A percentile compares a stretch with the other conserved stretches of the same genome.
These are phyloP conservation scores for Megastigmus dorsalis DNA, from an alignment of 2,888 invertebrate genomes.

Conservation along the genomic window DNA sequence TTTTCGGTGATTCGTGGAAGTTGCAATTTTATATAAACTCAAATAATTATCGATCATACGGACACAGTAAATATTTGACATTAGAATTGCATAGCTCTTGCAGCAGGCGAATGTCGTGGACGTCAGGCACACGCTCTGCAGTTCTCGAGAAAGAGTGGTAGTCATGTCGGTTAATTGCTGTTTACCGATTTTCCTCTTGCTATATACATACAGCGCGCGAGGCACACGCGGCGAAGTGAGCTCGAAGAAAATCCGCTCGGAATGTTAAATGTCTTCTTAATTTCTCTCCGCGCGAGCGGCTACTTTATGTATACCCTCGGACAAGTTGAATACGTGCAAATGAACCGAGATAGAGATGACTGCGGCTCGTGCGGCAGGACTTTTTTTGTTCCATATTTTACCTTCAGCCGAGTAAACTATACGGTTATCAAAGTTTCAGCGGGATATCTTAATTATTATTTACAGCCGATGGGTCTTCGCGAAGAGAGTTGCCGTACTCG, in stretches of 20 bases:
- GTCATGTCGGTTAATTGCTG: slow-evolving; percentile 25
- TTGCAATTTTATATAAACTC: too few relatives aligned
- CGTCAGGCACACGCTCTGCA: too few relatives aligned
- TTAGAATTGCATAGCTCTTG: too few relatives aligned
- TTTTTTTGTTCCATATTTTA: neutral
- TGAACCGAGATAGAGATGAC: neutral
- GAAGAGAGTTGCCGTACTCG: slow-evolving; percentile 6
- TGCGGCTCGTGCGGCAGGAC: too few relatives aligned
- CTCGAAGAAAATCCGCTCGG: neutral
- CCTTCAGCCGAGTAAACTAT: slow-evolving; percentile 2
- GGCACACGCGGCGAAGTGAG: neutral
- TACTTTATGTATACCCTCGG: neutral
- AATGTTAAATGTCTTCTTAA: slow-evolving; percentile 33
- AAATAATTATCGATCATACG: too few relatives aligned
- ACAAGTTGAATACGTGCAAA: neutral
- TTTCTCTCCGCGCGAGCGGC: slow-evolving; percentile 1
- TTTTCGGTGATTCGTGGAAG: too few relatives aligned
- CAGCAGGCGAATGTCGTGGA: too few relatives aligned
- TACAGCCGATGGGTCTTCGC: slow-evolving; percentile 32
- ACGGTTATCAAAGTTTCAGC: slow-evolving; percentile 39
- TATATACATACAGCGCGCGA: neutral
- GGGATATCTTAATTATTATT: slow-evolving; percentile 46
- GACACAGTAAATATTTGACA: too few relatives aligned
- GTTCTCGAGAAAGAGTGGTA: neutral
- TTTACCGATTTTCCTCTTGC: slow-evolving; percentile 41